Conservation (phyloP, 1,140 invertebrate genomes). For the Harpegnathos saltator region DNA sequence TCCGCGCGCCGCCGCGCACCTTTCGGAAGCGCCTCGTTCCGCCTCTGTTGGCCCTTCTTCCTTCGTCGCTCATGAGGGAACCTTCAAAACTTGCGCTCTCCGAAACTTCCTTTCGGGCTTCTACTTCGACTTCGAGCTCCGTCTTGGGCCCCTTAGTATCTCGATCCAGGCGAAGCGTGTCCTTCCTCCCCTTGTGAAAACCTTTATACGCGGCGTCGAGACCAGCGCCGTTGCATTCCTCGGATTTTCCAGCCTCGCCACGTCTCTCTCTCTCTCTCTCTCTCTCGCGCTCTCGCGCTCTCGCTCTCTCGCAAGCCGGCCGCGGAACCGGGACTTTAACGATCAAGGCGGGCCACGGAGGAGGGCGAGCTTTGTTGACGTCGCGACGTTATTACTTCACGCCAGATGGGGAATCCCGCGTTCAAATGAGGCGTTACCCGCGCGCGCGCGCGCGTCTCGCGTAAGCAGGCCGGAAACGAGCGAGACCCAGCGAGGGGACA, state of each 20-base stretch:
- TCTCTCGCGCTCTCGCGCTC: too few relatives aligned
- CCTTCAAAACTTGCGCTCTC: background rate
- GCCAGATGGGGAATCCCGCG: slow-evolving; percentile 63
- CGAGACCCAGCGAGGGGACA: slow-evolving; percentile 32
- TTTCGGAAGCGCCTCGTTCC: slow-evolving; percentile 11
- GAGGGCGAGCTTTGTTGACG: slow-evolving; percentile 80
- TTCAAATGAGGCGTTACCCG: slow-evolving; percentile 42
- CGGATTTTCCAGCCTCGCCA: background rate
- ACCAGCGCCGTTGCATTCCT: slow-evolving; percentile 20
- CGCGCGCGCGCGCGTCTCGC: too few relatives aligned
- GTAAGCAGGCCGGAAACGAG: slow-evolving; percentile 27
- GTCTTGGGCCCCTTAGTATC: background rate
- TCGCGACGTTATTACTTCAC: slow-evolving; percentile 74
- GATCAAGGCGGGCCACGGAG: slow-evolving; percentile 72
- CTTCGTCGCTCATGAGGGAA: background rate
- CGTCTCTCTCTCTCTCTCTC: too few relatives aligned
- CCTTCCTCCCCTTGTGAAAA: too few relatives aligned
- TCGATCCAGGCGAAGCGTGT: slow-evolving; percentile 3
- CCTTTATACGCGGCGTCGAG: slow-evolving; percentile 42
- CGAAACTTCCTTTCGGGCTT: slow-evolving; percentile 15
- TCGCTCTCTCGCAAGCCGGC: too few relatives aligned
- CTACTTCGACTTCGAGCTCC: background rate
- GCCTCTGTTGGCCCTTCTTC: background rate
- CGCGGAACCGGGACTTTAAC: slow-evolving; percentile 76
- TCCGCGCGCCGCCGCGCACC: background rate